A percentile compares a stretch with the other conserved stretches of the same genome.
These are phyloP conservation scores for Lasioglossum malachurum DNA, from an alignment of 2,888 invertebrate species.

Conservation along the genomic window DNA sequence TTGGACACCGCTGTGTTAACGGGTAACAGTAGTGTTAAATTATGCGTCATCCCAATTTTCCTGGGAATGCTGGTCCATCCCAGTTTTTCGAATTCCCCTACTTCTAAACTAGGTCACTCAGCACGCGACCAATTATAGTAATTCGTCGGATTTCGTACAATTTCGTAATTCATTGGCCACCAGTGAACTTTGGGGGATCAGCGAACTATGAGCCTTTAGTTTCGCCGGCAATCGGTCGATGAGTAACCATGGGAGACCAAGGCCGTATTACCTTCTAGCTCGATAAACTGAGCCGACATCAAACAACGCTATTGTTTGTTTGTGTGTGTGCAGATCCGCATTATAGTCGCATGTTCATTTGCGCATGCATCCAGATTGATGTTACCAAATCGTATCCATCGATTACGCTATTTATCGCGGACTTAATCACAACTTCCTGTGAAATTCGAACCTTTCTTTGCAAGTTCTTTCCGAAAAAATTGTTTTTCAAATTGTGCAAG, in stretches of 20 bases:
- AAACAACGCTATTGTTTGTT: slow-evolving; percentile 38
- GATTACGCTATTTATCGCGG: neutral
- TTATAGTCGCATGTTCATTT: slow-evolving; percentile 25
- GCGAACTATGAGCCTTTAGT: slow-evolving; percentile 49
- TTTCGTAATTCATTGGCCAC: slow-evolving; percentile 24
- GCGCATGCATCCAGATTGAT: slow-evolving; percentile 13
- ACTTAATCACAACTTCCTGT: neutral
- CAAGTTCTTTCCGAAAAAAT: neutral
- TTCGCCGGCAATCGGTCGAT: slow-evolving; percentile 76
- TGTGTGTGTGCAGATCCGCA: slow-evolving; percentile 30
- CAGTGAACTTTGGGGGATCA: slow-evolving; percentile 60
- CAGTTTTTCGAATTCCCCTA: neutral
- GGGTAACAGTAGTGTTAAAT: too few relatives aligned
- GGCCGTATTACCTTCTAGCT: slow-evolving; percentile 72
- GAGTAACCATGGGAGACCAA: slow-evolving; percentile 81
- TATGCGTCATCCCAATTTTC: too few relatives aligned
- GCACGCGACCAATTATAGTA: neutral
- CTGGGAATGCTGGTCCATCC: neutral
- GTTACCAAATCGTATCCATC: neutral
- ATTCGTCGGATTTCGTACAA: neutral
- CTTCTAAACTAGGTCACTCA: neutral
- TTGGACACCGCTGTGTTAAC: too few relatives aligned
- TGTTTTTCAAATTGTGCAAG: too few relatives aligned
- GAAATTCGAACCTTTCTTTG: neutral
- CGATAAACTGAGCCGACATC: slow-evolving; percentile 71